phyloP scores from a whole-genome alignment of 2,888 invertebrate genomes.

The Lasiommata megera region DNA sequence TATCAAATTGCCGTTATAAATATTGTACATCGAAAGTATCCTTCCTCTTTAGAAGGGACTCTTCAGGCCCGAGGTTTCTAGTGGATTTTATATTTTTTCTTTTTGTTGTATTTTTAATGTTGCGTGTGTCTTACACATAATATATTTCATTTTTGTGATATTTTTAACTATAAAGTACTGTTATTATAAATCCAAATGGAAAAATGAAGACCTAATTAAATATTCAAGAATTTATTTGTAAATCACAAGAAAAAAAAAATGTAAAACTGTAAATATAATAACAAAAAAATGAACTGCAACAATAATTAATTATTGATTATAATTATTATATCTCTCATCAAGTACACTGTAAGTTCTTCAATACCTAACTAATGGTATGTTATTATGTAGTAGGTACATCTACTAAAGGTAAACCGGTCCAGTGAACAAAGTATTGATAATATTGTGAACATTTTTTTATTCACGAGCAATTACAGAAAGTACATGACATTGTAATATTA shows the following conservation, averaged over 20 bases:
- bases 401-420: constrained; percentile 78
- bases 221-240: constrained; percentile 82
- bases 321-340: constrained; percentile 70
- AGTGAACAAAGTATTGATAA: constrained; percentile 81
- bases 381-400: constrained; percentile 74
- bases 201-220: constrained; percentile 81
- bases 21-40: constrained; percentile 82
- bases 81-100: constrained; percentile 79
- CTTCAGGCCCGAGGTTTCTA: constrained; percentile 80
- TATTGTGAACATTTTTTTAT: constrained; percentile 81
- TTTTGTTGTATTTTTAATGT: constrained; percentile 82
- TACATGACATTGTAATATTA: constrained; percentile 83
- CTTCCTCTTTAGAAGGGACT: constrained; percentile 82
- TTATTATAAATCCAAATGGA: constrained; percentile 80
- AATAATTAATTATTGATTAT: constrained; percentile 66
- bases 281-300: constrained; percentile 80
- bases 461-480: constrained; percentile 79
- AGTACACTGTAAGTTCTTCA: constrained; percentile 78
- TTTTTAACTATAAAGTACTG: constrained; percentile 83
- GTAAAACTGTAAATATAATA: constrained; percentile 82
- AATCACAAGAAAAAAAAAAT: constrained; percentile 77
- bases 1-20: constrained; percentile 79
- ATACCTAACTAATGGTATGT: constrained; percentile 71
- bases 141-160: constrained; percentile 83
- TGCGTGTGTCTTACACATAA: constrained; percentile 83